Base-by-base conservation (phyloP, 1,140 invertebrate genomes). In the Homarus americanus region DNA sequence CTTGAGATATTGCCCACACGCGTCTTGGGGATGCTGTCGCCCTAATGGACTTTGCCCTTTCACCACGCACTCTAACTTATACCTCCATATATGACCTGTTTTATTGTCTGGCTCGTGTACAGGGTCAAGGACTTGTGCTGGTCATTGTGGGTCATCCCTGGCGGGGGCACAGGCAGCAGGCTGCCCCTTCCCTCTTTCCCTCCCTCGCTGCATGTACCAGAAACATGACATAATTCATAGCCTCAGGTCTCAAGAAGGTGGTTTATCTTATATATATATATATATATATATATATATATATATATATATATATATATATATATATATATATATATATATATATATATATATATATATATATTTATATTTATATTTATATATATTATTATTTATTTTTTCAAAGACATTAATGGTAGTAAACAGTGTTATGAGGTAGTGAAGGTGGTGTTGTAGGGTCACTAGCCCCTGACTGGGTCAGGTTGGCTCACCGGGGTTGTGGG, bases 301-400 rank as follows among this genome's bases (percentile, higher is more conserved):
- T 72, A 72, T 72, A 72, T 72, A 72, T 72, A 72, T 49, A 49
- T 49, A 49, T 49, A 49, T 72, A n/a, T 72, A 72, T 72, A 72
- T 72, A n/a, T 72, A 72, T 20, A 49, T 72, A 72, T 72, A 72
- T 72, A 72, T 72, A 72, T 72, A 72, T 72, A 72, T 72, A 72
- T 72, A 72, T 72, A 72, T 72, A 72, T 72, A 72, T 72, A 72
- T 72, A 72, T 72, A 72, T 72, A 72, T 72, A 72, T 72, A 72
- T 72, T 20, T 72, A n/a, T 72, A 72, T 63, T 20, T 63, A 63
- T 63, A 63, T 63, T 20, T 63, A 63, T 63, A 63, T 63, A 63
- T 63, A 63, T 63, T 63, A 63, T 63, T 10, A 63, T 17, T 1
- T 2, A 2, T 63, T 20, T 63, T 20, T 20, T 20, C 58, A 63